Conservation (phyloP, 2,888 invertebrate genomes). For the Nomada goodeniana region DNA sequence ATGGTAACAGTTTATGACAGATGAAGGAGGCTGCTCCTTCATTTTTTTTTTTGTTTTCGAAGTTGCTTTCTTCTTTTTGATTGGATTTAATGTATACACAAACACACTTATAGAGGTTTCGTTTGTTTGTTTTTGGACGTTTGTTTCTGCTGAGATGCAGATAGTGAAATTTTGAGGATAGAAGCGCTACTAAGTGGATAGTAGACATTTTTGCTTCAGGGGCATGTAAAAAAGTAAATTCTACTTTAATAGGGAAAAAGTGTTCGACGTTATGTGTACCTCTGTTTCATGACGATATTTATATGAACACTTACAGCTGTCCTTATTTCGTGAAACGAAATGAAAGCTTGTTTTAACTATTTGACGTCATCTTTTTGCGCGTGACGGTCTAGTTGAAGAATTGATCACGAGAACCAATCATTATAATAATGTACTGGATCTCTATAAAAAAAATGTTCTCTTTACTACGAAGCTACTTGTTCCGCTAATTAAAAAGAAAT, state of each 20-base stretch:
- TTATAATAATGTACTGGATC: constrained; percentile 36
- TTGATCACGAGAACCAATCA: constrained; percentile 24
- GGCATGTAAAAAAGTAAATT: not conserved
- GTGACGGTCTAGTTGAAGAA: constrained; percentile 4
- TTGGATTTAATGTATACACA: not conserved
- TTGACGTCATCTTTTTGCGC: constrained; percentile 24
- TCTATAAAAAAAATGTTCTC: not conserved
- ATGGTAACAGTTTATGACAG: not conserved
- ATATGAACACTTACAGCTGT: not conserved
- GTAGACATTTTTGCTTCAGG: constrained; percentile 3
- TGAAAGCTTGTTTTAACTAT: constrained; percentile 10
- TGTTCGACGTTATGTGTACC: not conserved
- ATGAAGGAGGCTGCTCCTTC: too few species aligned
- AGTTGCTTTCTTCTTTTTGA: not conserved
- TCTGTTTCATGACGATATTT: constrained; percentile 12
- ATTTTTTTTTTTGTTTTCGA: not conserved
- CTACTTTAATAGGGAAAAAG: not conserved
- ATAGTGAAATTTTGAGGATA: constrained; percentile 17
- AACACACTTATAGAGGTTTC: not conserved
- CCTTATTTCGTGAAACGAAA: constrained; percentile 23
- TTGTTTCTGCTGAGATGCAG: not conserved
- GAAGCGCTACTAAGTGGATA: not conserved
- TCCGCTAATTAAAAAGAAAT: not conserved
- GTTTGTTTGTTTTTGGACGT: constrained; percentile 14
- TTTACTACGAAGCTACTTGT: not conserved